Conservation (phyloP, 2,888 invertebrate genomes). For the Branchellion lobata region DNA sequence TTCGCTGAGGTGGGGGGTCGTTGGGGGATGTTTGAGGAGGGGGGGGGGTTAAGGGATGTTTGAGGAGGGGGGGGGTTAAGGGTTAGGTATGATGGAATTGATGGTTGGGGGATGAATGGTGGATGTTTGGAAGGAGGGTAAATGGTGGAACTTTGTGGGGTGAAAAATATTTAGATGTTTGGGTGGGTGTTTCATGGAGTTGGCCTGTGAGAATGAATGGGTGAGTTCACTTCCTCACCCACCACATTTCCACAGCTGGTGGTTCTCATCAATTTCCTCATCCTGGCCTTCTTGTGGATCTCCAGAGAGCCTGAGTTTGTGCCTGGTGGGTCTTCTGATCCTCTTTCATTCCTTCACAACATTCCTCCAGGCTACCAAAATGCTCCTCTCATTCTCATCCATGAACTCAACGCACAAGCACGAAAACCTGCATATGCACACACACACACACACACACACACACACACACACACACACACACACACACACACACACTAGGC, state of each 20-base stretch:
- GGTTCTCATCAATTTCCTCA: constrained; percentile 53
- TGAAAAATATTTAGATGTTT: too few species aligned
- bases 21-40: background rate
- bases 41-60: too few species aligned
- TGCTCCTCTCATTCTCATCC: background rate
- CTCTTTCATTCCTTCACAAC: too few species aligned
- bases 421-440: too few species aligned
- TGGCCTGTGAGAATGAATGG: background rate
- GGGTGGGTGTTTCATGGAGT: too few species aligned
- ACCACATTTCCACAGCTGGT: constrained; percentile 50
- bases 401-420: background rate
- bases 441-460: too few species aligned
- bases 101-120: too few species aligned
- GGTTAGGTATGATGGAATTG: too few species aligned
- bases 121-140: too few species aligned
- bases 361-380: background rate
- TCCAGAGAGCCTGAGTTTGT: constrained; percentile 54
- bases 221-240: background rate
- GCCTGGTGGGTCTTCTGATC: constrained; percentile 50
- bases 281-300: constrained; percentile 56
- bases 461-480: too few species aligned
- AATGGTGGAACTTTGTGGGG: too few species aligned
- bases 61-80: too few species aligned
- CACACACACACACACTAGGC: background rate
- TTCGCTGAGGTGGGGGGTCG: constrained; percentile 40